Evolutionary conservation across 2,113 vertebrate species (phyloP).

Genomic region (Clarias batrachus): DNA sequence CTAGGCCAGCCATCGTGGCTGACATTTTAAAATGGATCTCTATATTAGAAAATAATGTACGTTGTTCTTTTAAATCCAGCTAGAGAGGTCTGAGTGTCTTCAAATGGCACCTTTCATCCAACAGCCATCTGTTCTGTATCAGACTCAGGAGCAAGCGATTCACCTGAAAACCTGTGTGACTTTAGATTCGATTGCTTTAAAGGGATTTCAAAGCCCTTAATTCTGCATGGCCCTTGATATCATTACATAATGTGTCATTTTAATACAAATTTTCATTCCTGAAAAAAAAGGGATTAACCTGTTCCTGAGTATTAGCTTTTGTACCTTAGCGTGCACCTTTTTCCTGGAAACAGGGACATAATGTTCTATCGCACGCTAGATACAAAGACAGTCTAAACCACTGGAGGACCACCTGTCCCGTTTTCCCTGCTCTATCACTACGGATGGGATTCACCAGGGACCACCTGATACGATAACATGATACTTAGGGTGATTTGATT

Average conservation of each 20-base stretch:
- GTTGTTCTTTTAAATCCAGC: background rate
- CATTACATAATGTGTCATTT: background rate
- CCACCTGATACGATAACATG: too few relatives aligned
- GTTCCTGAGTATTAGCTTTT: background rate
- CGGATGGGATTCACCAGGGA: too few relatives aligned
- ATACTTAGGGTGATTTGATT: too few relatives aligned
- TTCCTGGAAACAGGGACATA: too few relatives aligned
- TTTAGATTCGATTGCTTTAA: background rate
- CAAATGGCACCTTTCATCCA: background rate
- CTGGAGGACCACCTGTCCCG: too few relatives aligned
- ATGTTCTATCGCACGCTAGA: background rate
- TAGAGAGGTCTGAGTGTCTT: background rate
- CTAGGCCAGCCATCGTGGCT: background rate
- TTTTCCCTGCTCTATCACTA: too few relatives aligned
- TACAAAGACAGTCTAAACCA: too few relatives aligned
- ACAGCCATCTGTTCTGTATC: background rate
- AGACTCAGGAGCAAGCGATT: background rate
- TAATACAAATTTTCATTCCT: too few relatives aligned
- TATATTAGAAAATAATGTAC: background rate
- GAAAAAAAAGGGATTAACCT: background rate
- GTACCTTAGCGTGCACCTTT: background rate
- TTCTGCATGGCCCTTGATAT: background rate
- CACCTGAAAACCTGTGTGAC: background rate
- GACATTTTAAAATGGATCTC: background rate
- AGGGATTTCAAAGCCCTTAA: background rate